phyloP scores from a whole-genome alignment of 2,113 vertebrate genomes.

The human (Homo sapiens) region GRCh38 chr4:24014001-24014500 shows the following conservation, averaged over 20 bases:
- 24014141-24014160: constrained; percentile 1
- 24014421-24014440: neutral
- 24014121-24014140: neutral
- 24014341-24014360: neutral
- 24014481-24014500: neutral
- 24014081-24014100: neutral
- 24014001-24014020: neutral
- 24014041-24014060: neutral
- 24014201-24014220: neutral
- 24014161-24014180: neutral
- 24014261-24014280: neutral
- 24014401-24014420: neutral
- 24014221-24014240: neutral
- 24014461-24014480: neutral
- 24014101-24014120: constrained; percentile 40
- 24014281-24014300: neutral
- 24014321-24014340: neutral
- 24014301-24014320: neutral
- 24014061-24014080: neutral
- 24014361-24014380: neutral
- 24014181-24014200: neutral
- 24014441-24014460: neutral
- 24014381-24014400: neutral
- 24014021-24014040: neutral
- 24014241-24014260: accelerated